Evolutionary conservation across 2,797 vertebrate genomes (phyloP).

Genomic region (Gephyroberyx darwinii): DNA sequence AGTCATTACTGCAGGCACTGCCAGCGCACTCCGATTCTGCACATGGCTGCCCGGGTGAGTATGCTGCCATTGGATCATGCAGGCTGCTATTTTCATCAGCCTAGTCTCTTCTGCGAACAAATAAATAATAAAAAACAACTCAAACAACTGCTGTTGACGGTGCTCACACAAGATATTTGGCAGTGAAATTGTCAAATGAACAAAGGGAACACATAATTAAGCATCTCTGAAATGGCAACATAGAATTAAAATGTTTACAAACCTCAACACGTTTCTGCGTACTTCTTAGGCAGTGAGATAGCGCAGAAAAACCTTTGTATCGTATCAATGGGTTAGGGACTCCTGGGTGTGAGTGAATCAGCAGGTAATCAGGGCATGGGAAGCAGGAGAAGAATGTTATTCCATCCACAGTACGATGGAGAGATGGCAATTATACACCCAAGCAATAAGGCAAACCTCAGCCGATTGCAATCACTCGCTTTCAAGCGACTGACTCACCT

Average conservation of each 20-base stretch:
- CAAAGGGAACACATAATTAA: background rate
- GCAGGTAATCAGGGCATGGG: background rate
- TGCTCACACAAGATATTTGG: slow-evolving; percentile 29
- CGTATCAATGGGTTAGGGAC: background rate
- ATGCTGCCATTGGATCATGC: slow-evolving; percentile 55
- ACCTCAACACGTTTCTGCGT: too few species aligned
- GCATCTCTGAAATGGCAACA: too few species aligned
- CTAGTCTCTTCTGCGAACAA: slow-evolving; percentile 43
- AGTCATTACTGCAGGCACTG: slow-evolving; percentile 71
- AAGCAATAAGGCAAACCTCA: slow-evolving; percentile 1
- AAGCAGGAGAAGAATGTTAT: too few species aligned
- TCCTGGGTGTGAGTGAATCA: too few species aligned
- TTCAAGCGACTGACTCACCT: slow-evolving; percentile 2
- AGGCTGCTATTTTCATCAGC: slow-evolving; percentile 51
- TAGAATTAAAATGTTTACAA: too few species aligned
- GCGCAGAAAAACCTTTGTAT: background rate
- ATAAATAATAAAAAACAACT: slow-evolving; percentile 48
- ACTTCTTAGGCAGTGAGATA: too few species aligned
- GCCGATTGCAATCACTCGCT: slow-evolving; percentile 35
- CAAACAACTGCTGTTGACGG: slow-evolving; percentile 42
- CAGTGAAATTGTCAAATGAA: slow-evolving; percentile 12
- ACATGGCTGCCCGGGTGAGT: slow-evolving; percentile 55
- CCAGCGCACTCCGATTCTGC: slow-evolving; percentile 51
- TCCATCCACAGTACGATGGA: background rate
- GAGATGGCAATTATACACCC: slow-evolving; percentile 14